Percentiles rank a stretch among this genome's conserved stretches.
Evolutionary conservation across 64 coral and sea anemone genomes (phyloP).

Genomic region (Montipora efflorescens): DNA sequence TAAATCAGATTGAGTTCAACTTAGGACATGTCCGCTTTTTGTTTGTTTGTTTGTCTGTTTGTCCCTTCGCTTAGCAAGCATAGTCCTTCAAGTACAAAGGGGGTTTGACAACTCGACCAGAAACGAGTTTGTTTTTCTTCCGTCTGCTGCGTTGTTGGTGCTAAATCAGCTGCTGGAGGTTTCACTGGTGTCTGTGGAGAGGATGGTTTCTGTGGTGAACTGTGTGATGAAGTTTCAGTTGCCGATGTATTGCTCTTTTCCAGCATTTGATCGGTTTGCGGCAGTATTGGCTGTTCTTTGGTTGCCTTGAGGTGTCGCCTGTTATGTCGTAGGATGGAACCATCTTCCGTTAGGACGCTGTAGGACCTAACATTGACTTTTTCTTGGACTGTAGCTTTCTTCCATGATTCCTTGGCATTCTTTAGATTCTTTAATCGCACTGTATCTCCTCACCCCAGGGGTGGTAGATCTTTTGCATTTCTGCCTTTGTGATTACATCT

Average conservation of each 20-base stretch:
- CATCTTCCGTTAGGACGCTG: constrained; percentile 23
- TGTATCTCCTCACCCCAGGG: constrained; percentile 9
- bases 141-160: not conserved
- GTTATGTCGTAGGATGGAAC: constrained; percentile 11
- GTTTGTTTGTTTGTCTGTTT: not conserved
- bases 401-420: not conserved
- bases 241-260: not conserved
- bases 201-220: not conserved
- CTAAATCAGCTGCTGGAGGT: not conserved
- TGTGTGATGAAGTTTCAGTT: not conserved
- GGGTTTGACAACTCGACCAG: not conserved
- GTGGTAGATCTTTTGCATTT: constrained; percentile 47
- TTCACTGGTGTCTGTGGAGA: not conserved
- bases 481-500: constrained; percentile 29
- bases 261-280: not conserved
- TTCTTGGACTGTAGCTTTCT: constrained; percentile 22
- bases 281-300: not conserved
- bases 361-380: constrained; percentile 48
- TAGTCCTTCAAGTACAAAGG: not conserved
- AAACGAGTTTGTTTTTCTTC: not conserved
- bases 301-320: constrained; percentile 23
- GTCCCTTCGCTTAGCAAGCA: not conserved
- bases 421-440: constrained; percentile 32
- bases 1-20: not conserved
- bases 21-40: not conserved